A percentile compares a stretch with the other conserved stretches of the same genome.
Evolutionary conservation across 35 echinoderm and acorn worm species (phyloP).

Genomic region (Chiridota heheva): DNA sequence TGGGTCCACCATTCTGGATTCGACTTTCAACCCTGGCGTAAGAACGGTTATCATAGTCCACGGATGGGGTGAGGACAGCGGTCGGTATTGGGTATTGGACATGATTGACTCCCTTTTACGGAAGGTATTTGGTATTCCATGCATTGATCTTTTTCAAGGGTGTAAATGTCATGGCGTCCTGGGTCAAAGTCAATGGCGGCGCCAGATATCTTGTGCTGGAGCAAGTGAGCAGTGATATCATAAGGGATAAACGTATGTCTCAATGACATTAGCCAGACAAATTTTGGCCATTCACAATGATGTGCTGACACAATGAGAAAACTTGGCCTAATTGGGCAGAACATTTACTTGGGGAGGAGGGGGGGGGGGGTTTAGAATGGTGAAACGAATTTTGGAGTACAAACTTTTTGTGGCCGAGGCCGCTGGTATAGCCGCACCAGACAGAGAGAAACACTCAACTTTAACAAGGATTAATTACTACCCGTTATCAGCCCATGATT

Average conservation of each 20-base stretch:
- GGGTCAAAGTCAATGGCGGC: neutral
- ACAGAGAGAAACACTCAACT: too few species aligned
- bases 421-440: too few species aligned
- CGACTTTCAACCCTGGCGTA: neutral
- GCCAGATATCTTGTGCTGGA: neutral
- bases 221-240: neutral
- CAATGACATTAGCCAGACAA: neutral
- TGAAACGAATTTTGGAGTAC: too few species aligned
- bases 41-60: slow-evolving; percentile 49
- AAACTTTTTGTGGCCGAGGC: too few species aligned
- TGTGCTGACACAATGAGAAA: too few species aligned
- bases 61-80: slow-evolving; percentile 60
- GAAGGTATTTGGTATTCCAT: slow-evolving; percentile 29
- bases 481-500: too few species aligned
- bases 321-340: too few species aligned
- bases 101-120: slow-evolving; percentile 40
- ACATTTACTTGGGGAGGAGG: too few species aligned
- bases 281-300: too few species aligned
- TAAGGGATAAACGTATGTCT: neutral
- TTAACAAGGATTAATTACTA: too few species aligned
- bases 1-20: neutral
- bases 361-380: too few species aligned
- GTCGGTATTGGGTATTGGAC: slow-evolving; percentile 52
- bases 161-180: neutral
- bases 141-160: neutral